These are phyloP conservation scores for Diachasma alloeum DNA, from an alignment of 1,140 invertebrate genomes.

Conservation along the genomic window DNA sequence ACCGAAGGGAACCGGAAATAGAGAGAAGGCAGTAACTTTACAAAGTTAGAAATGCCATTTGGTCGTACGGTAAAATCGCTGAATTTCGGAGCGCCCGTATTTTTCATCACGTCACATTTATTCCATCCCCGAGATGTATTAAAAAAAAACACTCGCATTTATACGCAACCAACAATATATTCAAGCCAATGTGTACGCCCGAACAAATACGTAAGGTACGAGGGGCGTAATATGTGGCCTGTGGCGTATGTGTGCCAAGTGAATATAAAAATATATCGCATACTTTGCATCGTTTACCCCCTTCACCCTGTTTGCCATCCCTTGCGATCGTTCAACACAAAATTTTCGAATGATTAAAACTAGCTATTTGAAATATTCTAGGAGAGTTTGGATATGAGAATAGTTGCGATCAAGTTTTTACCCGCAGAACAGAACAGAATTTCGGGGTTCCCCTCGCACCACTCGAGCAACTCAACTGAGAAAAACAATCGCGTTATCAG, in stretches of 20 bases:
- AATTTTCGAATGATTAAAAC: constrained; percentile 7
- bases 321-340: background rate
- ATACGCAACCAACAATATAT: background rate
- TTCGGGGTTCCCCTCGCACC: background rate
- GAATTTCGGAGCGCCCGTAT: background rate
- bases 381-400: background rate
- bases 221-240: background rate
- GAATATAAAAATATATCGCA: constrained; percentile 12
- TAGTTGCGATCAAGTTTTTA: background rate
- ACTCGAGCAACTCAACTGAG: background rate
- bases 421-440: background rate
- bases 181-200: background rate
- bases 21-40: background rate
- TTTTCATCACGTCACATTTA: constrained; percentile 8
- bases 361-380: background rate
- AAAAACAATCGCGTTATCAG: background rate
- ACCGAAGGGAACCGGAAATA: background rate
- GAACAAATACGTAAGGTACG: constrained; percentile 5
- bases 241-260: background rate
- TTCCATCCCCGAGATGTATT: background rate
- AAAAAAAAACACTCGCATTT: background rate
- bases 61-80: background rate
- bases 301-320: background rate
- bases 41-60: constrained; percentile 2
- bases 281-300: background rate